Conservation (phyloP, 2,797 vertebrate genomes). For the Gastrophryne carolinensis region DNA sequence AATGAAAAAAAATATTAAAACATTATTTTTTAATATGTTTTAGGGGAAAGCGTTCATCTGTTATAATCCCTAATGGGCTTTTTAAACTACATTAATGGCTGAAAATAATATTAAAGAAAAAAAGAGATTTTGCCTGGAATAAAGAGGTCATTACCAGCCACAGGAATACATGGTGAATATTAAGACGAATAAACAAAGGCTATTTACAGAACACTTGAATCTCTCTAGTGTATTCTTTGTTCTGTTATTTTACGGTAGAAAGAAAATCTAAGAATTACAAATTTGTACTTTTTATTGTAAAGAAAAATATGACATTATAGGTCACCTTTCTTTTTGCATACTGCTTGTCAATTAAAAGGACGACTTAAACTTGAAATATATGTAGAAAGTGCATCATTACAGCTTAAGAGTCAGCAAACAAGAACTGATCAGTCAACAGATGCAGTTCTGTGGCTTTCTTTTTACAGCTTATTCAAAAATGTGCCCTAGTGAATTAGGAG, state of each 20-base stretch:
- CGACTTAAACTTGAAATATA: not conserved
- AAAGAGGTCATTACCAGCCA: conserved; percentile 76
- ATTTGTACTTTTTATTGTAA: not conserved
- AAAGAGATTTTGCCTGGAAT: conserved; percentile 79
- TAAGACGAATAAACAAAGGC: conserved; percentile 72
- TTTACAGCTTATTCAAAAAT: too few species aligned
- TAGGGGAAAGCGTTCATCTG: conserved; percentile 72
- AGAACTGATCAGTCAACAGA: not conserved
- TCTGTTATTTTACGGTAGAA: not conserved
- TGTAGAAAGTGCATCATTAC: not conserved
- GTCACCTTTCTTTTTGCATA: not conserved
- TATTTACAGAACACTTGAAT: conserved; percentile 70
- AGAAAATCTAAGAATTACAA: not conserved
- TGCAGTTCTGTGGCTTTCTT: not conserved
- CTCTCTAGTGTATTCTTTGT: conserved; percentile 50
- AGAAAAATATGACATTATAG: not conserved
- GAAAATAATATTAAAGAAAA: conserved; percentile 77
- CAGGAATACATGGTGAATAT: conserved; percentile 76
- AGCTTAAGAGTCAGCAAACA: not conserved
- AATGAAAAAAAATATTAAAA: conserved; percentile 68
- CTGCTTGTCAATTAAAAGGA: not conserved
- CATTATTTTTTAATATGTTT: conserved; percentile 79
- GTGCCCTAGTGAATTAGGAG: too few species aligned
- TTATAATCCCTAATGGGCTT: conserved; percentile 73
- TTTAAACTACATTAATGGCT: conserved; percentile 78